Conservation (phyloP, 2,888 invertebrate species). For the Zele albiditarsus region DNA sequence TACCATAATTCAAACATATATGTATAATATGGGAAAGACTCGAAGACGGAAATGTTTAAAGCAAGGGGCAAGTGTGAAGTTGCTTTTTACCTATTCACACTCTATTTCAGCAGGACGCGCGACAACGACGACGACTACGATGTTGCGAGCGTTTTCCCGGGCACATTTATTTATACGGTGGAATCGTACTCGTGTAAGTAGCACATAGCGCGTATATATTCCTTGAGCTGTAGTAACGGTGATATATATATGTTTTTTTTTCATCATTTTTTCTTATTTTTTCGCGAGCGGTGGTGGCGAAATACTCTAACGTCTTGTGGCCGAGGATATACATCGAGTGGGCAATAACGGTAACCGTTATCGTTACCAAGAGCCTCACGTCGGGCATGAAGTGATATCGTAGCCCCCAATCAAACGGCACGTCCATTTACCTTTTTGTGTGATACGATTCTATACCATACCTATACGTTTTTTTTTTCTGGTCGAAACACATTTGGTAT, state of each 20-base stretch:
- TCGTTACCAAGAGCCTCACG: constrained; percentile 56
- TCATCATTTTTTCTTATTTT: not conserved
- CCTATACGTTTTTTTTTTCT: not conserved
- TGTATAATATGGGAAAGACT: no score
- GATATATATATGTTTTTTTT: constrained; percentile 32
- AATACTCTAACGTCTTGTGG: constrained; percentile 54
- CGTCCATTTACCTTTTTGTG: constrained; percentile 16
- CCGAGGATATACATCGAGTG: constrained; percentile 53
- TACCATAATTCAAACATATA: no score
- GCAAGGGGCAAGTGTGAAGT: no score
- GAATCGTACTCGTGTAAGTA: constrained; percentile 39
- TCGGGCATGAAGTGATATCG: constrained; percentile 49
- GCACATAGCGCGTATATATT: constrained; percentile 43
- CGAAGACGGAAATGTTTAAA: no score
- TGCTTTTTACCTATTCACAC: no score
- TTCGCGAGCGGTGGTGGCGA: constrained; percentile 22
- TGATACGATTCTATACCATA: not conserved
- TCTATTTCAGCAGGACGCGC: not conserved
- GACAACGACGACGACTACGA: not conserved
- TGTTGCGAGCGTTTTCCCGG: not conserved
- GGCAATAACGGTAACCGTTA: constrained; percentile 63
- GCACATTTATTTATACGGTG: constrained; percentile 24
- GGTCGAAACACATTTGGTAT: not conserved
- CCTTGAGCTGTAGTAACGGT: constrained; percentile 54
- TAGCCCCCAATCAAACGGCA: constrained; percentile 57